phyloP scores from a whole-genome alignment of 2,797 vertebrate genomes.

The Pipistrellus nathusii region DNA sequence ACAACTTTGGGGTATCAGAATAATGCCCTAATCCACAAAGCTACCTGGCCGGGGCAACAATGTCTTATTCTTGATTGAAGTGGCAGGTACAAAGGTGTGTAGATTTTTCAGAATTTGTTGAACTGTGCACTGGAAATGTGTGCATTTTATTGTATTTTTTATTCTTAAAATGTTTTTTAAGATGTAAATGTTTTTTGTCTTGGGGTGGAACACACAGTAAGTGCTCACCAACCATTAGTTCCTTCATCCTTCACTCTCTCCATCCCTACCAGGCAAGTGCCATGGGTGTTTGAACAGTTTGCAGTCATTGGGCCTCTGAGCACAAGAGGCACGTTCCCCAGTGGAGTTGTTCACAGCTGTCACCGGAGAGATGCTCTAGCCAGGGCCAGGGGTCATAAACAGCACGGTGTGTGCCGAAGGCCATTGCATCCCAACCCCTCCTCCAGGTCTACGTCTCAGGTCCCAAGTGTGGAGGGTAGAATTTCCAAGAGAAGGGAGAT shows the following conservation, averaged over 20 bases:
- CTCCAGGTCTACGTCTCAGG: background rate
- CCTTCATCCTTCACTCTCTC: background rate
- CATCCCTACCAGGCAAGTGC: background rate
- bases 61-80: background rate
- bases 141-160: background rate
- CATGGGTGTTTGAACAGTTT: background rate
- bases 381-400: background rate
- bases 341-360: background rate
- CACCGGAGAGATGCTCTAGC: background rate
- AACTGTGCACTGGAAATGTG: background rate
- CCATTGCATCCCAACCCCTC: background rate
- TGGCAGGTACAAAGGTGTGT: background rate
- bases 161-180: background rate
- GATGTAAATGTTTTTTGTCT: background rate
- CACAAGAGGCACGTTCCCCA: background rate
- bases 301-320: background rate
- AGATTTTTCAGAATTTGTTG: too few relatives aligned
- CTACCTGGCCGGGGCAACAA: background rate
- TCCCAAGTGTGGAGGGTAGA: background rate
- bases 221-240: background rate
- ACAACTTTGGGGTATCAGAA: background rate
- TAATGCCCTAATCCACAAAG: background rate
- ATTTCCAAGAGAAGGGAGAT: background rate
- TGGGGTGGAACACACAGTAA: background rate
- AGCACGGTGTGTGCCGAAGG: background rate